A percentile compares a stretch with the other conserved stretches of the same genome.
These are phyloP conservation scores for Entomobrya multifasciata DNA, from an alignment of 2,888 invertebrate genomes.

Conservation along the genomic window DNA sequence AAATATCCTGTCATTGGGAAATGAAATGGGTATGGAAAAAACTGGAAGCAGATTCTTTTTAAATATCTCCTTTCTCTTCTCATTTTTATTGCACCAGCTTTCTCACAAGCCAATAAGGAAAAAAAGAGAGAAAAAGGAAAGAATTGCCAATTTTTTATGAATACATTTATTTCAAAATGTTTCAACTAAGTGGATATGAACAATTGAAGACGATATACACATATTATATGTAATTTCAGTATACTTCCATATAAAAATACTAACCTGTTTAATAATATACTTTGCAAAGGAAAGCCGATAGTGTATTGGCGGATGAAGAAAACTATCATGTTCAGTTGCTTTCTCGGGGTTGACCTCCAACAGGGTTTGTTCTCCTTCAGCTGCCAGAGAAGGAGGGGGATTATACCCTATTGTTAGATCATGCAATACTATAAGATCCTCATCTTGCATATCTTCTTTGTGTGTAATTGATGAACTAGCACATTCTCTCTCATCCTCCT, in stretches of 20 bases:
- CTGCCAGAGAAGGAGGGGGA: neutral
- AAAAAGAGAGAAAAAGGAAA: neutral
- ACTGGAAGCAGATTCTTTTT: slow-evolving; percentile 15
- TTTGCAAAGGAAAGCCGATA: slow-evolving; percentile 74
- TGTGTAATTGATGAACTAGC: slow-evolving; percentile 19
- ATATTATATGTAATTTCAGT: too few species aligned
- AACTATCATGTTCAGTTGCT: neutral
- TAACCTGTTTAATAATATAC: slow-evolving; percentile 74
- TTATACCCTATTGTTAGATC: slow-evolving; percentile 46
- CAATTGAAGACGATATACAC: too few species aligned
- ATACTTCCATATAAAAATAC: neutral
- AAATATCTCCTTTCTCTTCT: slow-evolving; percentile 20
- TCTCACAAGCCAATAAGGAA: neutral
- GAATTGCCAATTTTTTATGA: neutral
- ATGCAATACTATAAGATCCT: slow-evolving; percentile 28
- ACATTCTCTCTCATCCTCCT: neutral
- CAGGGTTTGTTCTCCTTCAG: neutral
- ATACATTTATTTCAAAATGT: neutral
- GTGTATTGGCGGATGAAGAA: slow-evolving; percentile 70
- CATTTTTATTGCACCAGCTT: slow-evolving; percentile 46
- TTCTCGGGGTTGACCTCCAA: slow-evolving; percentile 1
- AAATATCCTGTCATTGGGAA: slow-evolving; percentile 27
- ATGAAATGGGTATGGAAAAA: slow-evolving; percentile 28
- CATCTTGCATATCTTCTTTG: slow-evolving; percentile 39
- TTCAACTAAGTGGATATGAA: too few species aligned